Base-by-base conservation (phyloP, 2,888 invertebrate species). In the Byasa hedistus region DNA sequence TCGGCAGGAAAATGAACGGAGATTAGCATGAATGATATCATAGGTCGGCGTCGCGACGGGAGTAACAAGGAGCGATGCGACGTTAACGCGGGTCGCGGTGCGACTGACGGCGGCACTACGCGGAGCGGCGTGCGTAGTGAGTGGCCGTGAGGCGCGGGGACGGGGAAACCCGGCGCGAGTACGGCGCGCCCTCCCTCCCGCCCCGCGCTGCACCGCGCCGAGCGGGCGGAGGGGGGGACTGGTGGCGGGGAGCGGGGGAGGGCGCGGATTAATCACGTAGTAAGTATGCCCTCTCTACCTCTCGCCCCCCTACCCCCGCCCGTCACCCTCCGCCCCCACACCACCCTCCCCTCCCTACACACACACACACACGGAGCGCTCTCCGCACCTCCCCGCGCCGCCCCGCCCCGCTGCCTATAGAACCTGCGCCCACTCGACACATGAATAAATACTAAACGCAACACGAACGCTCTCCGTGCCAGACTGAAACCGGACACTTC, bases 101-200 rank as follows among this genome's bases (percentile, higher is more conserved):
- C 90, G 90, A 90, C 90, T 89, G 88, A 71, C 85, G 84, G 83
- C 80, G 86, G 86, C 86, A 87, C 88, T 89, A 88, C 88, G 87
- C 85, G 85, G 84, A 83, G 88, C 85, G 73, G 85, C 89, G 89
- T 90, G 91, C 89, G 90, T 90, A 90, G 76, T 89, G 89, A 90
- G 89, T 90, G 89, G 91, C 89, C 91, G 86, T 89, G 91, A 91
- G 91, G 90, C 87, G 91, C 90, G 91, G 91, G 90, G 91, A 90
- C 89, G 91, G 91, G 90, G 91, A 90, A 91, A 91, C 90, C 91
- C 91, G 90, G 86, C 84, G 87, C 87, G 87, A 86, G 89, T 90
- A 90, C 89, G 90, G 84, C 84, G 86, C 84, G 72, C 75, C 78
- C 80, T 82, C 81, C 78, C 78, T 79, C 77, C 76, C 76, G 75